These are phyloP conservation scores for Triplophysa yarkandensis DNA, from an alignment of 2,797 vertebrate species.

Conservation along the genomic window DNA sequence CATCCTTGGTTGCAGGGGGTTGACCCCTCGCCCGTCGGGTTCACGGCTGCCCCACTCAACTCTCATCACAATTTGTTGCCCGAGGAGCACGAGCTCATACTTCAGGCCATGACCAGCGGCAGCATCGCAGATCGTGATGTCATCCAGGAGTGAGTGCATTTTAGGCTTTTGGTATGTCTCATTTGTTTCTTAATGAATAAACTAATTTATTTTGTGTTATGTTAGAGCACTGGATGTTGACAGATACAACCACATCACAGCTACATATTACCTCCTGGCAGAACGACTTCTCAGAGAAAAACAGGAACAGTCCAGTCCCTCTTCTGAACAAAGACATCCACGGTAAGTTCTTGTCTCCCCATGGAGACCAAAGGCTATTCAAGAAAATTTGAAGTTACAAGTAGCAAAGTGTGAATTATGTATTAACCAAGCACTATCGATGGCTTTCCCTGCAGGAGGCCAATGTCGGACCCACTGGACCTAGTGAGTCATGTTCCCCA, in stretches of 20 bases:
- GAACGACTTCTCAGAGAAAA: slow-evolving; percentile 77
- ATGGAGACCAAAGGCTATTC: neutral
- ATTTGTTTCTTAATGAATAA: neutral
- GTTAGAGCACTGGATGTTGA: slow-evolving; percentile 73
- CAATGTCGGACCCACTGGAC: slow-evolving; percentile 55
- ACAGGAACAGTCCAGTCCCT: slow-evolving; percentile 66
- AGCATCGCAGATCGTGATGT: slow-evolving; percentile 71
- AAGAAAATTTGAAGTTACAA: neutral
- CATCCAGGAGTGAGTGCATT: slow-evolving; percentile 77
- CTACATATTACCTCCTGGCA: slow-evolving; percentile 76
- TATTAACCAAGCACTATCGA: slow-evolving; percentile 3
- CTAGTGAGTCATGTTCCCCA: neutral
- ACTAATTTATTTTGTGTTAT: slow-evolving; percentile 11
- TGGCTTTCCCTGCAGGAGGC: slow-evolving; percentile 50
- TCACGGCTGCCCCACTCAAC: slow-evolving; percentile 75
- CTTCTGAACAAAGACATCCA: slow-evolving; percentile 56
- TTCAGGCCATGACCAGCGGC: slow-evolving; percentile 73
- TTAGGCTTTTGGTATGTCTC: slow-evolving; percentile 6
- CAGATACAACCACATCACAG: slow-evolving; percentile 77
- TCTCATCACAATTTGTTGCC: slow-evolving; percentile 71
- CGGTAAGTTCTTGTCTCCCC: slow-evolving; percentile 19
- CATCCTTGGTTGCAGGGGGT: slow-evolving; percentile 84
- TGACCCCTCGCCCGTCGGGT: slow-evolving; percentile 78
- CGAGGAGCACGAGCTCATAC: slow-evolving; percentile 75
- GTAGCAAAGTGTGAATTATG: neutral